Evolutionary conservation across 30 jellyfish, hydroid and myxozoan genomes (phyloP).

Genomic region (Pelagia noctiluca): DNA sequence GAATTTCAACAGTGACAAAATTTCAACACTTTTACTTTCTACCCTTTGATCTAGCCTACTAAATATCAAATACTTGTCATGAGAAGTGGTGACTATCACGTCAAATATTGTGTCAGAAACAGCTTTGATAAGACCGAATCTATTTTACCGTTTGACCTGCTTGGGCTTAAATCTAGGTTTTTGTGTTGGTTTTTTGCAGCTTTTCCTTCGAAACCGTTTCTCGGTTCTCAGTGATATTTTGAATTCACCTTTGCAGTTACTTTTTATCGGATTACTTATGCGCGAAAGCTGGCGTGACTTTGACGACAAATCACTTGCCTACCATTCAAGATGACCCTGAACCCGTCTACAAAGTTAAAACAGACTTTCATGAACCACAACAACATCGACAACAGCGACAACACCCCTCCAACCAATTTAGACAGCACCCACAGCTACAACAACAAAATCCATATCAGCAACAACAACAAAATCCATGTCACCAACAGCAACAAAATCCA

Average conservation of each 20-base stretch:
- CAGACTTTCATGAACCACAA: not conserved
- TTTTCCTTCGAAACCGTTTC: too few relatives aligned
- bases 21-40: too few relatives aligned
- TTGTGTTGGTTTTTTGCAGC: too few relatives aligned
- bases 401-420: conserved; percentile 3
- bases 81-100: too few relatives aligned
- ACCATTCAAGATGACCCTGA: conserved; percentile 16
- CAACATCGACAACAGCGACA: conserved; percentile 33
- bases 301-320: conserved; percentile 65
- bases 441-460: conserved; percentile 21
- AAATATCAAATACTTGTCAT: too few relatives aligned
- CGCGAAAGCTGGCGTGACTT: conserved; percentile 57
- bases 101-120: too few relatives aligned
- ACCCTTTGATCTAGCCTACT: too few relatives aligned
- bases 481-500: conserved; percentile 20
- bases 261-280: conserved; percentile 57
- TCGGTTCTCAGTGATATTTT: too few relatives aligned
- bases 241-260: conserved; percentile 33
- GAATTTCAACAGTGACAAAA: not conserved
- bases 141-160: too few relatives aligned
- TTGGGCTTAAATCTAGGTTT: too few relatives aligned
- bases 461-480: conserved; percentile 12
- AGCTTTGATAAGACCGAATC: too few relatives aligned
- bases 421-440: conserved; percentile 36
- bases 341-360: not conserved